Evolutionary conservation across 2,797 vertebrate species (phyloP).

Genomic region (Austrolebias charrua): DNA sequence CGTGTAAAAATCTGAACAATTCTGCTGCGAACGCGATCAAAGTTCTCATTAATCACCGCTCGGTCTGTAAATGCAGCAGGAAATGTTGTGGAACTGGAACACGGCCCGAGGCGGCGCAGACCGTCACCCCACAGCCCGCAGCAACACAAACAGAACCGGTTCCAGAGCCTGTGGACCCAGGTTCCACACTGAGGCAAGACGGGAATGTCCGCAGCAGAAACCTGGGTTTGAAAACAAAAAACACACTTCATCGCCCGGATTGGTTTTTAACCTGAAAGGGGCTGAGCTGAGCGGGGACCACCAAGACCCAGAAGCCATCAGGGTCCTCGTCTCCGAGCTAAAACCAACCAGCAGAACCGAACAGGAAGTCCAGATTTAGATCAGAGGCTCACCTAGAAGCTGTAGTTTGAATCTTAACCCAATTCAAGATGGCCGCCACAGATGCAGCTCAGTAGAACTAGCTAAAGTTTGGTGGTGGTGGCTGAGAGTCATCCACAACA

Average conservation of each 20-base stretch:
- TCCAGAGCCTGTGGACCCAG: neutral
- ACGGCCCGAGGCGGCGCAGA: slow-evolving; percentile 1
- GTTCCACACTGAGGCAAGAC: too few relatives aligned
- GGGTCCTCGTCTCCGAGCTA: neutral
- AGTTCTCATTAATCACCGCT: neutral
- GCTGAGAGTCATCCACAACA: too few relatives aligned
- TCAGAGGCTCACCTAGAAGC: too few relatives aligned
- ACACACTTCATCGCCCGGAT: too few relatives aligned
- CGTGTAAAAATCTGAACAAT: neutral
- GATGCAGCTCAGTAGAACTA: too few relatives aligned
- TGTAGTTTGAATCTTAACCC: too few relatives aligned
- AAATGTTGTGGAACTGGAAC: slow-evolving; percentile 5
- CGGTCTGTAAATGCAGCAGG: neutral
- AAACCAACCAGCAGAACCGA: neutral
- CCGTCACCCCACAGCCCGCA: slow-evolving; percentile 6
- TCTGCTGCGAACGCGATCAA: neutral
- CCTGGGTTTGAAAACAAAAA: too few relatives aligned
- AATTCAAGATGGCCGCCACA: neutral
- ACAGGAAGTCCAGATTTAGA: too few relatives aligned
- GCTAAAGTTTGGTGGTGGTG: too few relatives aligned
- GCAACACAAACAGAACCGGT: neutral
- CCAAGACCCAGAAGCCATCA: neutral
- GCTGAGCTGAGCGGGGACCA: too few relatives aligned
- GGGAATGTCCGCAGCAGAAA: too few relatives aligned
- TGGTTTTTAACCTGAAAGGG: neutral